Base-by-base conservation (phyloP, 2,888 invertebrate species). In the Pandemis corylana region DNA sequence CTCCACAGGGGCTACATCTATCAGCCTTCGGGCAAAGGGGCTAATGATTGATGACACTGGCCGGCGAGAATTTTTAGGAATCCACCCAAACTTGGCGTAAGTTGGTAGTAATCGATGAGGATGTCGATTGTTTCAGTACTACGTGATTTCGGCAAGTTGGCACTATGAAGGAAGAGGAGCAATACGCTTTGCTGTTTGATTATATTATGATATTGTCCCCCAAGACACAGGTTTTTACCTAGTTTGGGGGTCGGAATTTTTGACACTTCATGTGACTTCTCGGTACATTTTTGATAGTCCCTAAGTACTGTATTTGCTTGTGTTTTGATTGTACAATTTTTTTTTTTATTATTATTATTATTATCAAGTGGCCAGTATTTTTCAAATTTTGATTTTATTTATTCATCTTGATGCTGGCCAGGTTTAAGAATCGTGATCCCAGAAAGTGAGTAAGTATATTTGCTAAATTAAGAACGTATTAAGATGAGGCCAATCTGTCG, bases 1-100 rank as follows among this genome's bases (percentile, higher is more conserved):
- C 92, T 90, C 89, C 85, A 79, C 81, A 83, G 82, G 72, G 84
- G 85, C 85, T 83, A 88, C 89, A 90, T 90, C 89, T 86, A 90
- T 91, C 92, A 91, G 84, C 80, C 82, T 77, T 80, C 76, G 82
- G 81, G 80, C 76, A 78, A 72, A 75, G 76, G 81, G 82, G 82
- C 87, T 89, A 89, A 92, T 93, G 92, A 93, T 92, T 91, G 91
- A 92, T 91, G 91, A 84, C 84, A 86, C 85, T 84, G 86, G 85
- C 84, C 85, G 86, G 83, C 83, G 76, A 76, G 78, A 79, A 77
- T 81, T 82, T 78, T 82, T 78, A 80, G 79, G 78, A 79, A 80
- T 80, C 80, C 80, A 75, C 76, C 77, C 77, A 78, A 75, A 76
- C 78, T 65, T 65, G 42, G 69, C 49, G 63, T 61, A 65, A 62